A percentile compares a stretch with the other conserved stretches of the same genome.
phyloP scores from a whole-genome alignment of 2,797 vertebrate species.

The Hemibagrus guttatus region DNA sequence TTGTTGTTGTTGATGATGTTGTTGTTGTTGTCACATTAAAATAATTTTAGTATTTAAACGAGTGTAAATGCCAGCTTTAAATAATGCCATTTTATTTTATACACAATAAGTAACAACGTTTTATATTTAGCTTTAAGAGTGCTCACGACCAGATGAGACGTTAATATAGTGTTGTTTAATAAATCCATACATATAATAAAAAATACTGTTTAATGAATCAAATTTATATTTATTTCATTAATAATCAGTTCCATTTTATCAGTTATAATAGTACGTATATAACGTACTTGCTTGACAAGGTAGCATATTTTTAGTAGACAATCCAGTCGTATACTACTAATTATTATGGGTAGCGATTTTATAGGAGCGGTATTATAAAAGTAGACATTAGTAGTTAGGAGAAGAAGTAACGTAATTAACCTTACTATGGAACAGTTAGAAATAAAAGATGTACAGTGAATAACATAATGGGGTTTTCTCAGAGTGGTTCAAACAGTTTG shows the following conservation, averaged over 20 bases:
- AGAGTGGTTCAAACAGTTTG: background rate
- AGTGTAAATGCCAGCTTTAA: background rate
- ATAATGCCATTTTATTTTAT: background rate
- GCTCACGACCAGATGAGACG: background rate
- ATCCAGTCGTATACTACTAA: background rate
- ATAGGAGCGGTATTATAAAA: background rate
- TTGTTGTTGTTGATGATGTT: background rate
- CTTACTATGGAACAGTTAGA: background rate
- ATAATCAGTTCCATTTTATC: background rate
- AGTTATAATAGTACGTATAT: background rate
- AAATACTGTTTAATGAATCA: background rate
- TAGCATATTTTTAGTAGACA: background rate
- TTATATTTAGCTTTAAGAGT: background rate
- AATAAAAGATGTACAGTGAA: conserved; percentile 4
- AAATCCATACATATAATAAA: background rate
- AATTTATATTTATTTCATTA: background rate
- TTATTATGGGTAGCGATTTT: background rate
- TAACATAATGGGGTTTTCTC: background rate
- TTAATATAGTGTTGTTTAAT: background rate
- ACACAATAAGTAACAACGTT: background rate
- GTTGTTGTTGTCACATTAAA: background rate
- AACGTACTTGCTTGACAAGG: background rate
- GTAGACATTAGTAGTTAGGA: background rate
- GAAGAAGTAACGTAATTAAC: background rate
- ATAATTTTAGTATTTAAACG: background rate